Evolutionary conservation across 1,140 invertebrate genomes (phyloP).

Genomic region (Macrobrachium rosenbergii): DNA sequence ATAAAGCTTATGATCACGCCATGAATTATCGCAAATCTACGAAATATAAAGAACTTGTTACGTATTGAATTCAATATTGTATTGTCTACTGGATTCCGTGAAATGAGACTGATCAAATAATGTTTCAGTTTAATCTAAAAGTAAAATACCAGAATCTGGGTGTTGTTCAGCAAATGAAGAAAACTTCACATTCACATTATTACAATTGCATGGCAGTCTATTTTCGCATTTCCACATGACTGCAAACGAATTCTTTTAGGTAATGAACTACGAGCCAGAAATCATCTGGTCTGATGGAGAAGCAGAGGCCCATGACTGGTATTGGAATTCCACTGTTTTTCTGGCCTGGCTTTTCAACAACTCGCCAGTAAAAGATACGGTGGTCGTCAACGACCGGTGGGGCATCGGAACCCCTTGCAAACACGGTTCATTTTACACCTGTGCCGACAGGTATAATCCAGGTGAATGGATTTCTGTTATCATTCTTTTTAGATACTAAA

Average conservation of each 20-base stretch:
- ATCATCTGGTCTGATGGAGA: constrained; percentile 94
- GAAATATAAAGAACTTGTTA: background rate
- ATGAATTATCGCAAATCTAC: background rate
- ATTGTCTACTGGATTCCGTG: no score
- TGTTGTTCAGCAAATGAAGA: no score
- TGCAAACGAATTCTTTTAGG: background rate
- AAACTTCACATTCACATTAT: no score
- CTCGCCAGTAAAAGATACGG: constrained; percentile 89
- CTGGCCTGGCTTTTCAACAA: constrained; percentile 96
- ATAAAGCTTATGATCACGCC: no score
- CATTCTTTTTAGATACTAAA: background rate
- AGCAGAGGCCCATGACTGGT: constrained; percentile 73
- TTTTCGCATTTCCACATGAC: background rate
- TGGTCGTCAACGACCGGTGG: constrained; percentile 92
- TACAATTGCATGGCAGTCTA: no score
- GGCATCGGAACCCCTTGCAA: constrained; percentile 82
- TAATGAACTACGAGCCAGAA: constrained; percentile 83
- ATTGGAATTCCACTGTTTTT: constrained; percentile 77
- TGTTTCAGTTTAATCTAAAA: no score
- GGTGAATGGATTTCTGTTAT: constrained; percentile 70
- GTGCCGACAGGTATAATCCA: constrained; percentile 88
- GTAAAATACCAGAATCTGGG: no score
- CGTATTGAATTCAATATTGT: no score
- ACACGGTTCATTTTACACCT: constrained; percentile 90
- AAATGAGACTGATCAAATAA: background rate